Base-by-base conservation (phyloP, 2,113 vertebrate genomes). In the Amphiprion ocellaris region DNA sequence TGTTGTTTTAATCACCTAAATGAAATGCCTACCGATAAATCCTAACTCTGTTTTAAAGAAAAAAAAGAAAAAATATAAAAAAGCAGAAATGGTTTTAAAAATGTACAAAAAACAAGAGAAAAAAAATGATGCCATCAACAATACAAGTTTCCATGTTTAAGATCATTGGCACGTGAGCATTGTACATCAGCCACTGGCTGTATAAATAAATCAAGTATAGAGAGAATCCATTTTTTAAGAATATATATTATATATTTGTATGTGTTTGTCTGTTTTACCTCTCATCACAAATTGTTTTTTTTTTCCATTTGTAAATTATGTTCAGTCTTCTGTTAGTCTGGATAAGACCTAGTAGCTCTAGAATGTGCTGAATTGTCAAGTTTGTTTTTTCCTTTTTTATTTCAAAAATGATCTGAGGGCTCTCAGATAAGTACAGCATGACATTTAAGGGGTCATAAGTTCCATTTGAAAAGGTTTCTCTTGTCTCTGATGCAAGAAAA, bases 171-270 rank as follows among this genome's bases (percentile, higher is more conserved):
- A 84, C 76, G 75, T 86, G 84, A 90, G 92, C 91, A 83, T 92
- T 93, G 91, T 93, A 89, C 92, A 86, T 93, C 91, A 84, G 90
- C 90, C 85, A 14, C 41, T 14, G 91, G 92, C 92, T 94, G 87
- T 91, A 89, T 93, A 92, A 94, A 93, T 90, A 92, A 93, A 94
- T 93, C 92, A 86, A 93, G 79, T 94, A 94, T 92, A 95, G 90
- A 95, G 92, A 95, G 89, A 95, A 94, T 94, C 92, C 90, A 92
- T 94, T 95, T 95, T 95, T 94, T 92, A 94, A 93, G 89, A 94
- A 94, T 93, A 94, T 94, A 95, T 94, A 94, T 94, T 95, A 95
- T 94, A 95, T 95, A 95, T 94, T 94, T 94, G 89, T 95, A 94
- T 95, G 93, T 93, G 93, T 95, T 91, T 94, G 93, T 95, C 89